Conservation (phyloP, 2,888 invertebrate genomes). For the Lumbricus terrestris region DNA sequence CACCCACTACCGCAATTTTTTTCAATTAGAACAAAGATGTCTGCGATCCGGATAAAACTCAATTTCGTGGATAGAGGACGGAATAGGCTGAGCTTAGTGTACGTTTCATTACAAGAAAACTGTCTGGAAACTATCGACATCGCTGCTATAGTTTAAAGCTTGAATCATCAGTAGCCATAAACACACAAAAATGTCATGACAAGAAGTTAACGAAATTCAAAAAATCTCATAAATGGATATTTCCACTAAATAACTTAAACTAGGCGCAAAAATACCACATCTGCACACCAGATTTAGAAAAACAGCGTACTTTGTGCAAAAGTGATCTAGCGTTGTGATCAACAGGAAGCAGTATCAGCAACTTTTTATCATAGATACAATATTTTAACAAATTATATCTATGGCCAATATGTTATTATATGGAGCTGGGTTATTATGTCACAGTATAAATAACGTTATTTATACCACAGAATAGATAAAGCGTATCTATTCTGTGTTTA, state of each 20-base stretch:
- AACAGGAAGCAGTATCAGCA: too few relatives aligned
- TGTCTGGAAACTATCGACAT: background rate
- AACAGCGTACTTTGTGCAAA: background rate
- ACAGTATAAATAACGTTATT: too few relatives aligned
- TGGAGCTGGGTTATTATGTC: too few relatives aligned
- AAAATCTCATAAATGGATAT: background rate
- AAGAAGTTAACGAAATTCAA: background rate
- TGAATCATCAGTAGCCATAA: background rate
- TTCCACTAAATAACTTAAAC: too few relatives aligned
- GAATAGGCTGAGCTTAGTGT: background rate
- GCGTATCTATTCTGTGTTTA: too few relatives aligned
- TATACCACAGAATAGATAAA: too few relatives aligned
- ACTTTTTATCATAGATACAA: too few relatives aligned
- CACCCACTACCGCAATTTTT: too few relatives aligned
- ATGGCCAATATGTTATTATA: too few relatives aligned
- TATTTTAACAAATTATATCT: background rate
- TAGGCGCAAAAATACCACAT: background rate
- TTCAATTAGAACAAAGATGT: too few relatives aligned
- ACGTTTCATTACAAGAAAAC: background rate
- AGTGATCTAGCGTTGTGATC: background rate
- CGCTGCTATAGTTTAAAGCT: background rate
- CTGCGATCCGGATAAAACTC: too few relatives aligned
- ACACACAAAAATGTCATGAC: background rate
- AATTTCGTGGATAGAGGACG: background rate
- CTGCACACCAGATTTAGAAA: background rate